Percentiles rank a stretch among this genome's conserved stretches.
phyloP scores from a whole-genome alignment of 2,797 vertebrate genomes.

The Ibycter americanus region DNA sequence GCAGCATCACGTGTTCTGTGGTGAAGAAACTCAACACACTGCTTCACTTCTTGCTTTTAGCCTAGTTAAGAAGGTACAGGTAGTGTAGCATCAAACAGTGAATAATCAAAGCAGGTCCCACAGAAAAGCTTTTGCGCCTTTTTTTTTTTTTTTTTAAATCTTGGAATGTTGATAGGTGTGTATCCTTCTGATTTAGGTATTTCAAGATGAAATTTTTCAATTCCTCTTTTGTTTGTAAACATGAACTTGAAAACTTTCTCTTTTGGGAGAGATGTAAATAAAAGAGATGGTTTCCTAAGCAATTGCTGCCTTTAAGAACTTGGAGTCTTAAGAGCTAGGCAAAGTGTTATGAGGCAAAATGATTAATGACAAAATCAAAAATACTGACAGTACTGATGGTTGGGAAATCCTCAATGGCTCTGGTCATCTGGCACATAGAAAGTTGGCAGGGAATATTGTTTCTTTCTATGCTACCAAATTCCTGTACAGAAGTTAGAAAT shows the following conservation, averaged over 20 bases:
- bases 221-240: not conserved
- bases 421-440: not conserved
- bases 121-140: not conserved
- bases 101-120: not conserved
- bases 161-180: accelerated
- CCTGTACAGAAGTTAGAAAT: not conserved
- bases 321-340: not conserved
- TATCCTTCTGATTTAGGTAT: not conserved
- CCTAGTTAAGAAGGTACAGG: not conserved
- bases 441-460: not conserved
- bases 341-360: not conserved
- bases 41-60: not conserved
- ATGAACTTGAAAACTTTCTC: not conserved
- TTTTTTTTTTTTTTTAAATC: not conserved
- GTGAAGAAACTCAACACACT: accelerated
- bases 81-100: accelerated
- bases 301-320: not conserved
- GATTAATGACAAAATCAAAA: not conserved
- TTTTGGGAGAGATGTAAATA: not conserved
- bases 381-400: not conserved
- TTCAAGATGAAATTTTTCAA: not conserved
- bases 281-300: not conserved
- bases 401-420: not conserved
- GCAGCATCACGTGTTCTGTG: not conserved
- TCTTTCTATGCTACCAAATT: not conserved